Conservation (phyloP, 2,888 invertebrate genomes). For the Cyaniris semiargus region DNA sequence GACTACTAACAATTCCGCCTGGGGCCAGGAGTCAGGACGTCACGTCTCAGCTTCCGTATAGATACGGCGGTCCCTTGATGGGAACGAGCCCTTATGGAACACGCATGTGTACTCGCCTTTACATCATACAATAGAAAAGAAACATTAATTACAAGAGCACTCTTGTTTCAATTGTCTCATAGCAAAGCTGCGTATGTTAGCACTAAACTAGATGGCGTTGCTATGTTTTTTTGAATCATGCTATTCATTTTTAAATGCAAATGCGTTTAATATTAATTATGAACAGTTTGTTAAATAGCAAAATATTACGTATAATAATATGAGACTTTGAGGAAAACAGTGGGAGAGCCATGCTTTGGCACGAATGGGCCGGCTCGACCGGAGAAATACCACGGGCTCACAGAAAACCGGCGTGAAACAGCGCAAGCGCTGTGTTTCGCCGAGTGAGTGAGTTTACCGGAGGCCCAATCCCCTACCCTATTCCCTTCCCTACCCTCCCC, state of each 20-base stretch:
- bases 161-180: constrained; percentile 12
- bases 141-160: constrained; percentile 1
- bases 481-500: too few relatives aligned
- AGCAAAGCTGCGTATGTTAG: not conserved
- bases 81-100: constrained; percentile 46
- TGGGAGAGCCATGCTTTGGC: too few relatives aligned
- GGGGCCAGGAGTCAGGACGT: constrained; percentile 65
- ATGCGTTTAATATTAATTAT: not conserved
- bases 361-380: too few relatives aligned
- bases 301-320: not conserved
- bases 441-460: too few relatives aligned
- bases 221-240: not conserved
- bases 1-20: constrained; percentile 65
- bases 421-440: too few relatives aligned
- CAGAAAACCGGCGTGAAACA: too few relatives aligned
- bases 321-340: too few relatives aligned
- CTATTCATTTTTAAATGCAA: not conserved
- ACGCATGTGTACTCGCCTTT: constrained; percentile 34
- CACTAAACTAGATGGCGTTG: not conserved
- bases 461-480: too few relatives aligned
- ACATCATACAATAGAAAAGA: constrained; percentile 4
- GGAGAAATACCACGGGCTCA: too few relatives aligned
- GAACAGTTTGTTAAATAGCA: not conserved
- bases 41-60: constrained; percentile 67
- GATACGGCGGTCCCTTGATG: constrained; percentile 51